Base-by-base conservation (phyloP, 2,113 vertebrate genomes). In the Myotis lucifugus region DNA sequence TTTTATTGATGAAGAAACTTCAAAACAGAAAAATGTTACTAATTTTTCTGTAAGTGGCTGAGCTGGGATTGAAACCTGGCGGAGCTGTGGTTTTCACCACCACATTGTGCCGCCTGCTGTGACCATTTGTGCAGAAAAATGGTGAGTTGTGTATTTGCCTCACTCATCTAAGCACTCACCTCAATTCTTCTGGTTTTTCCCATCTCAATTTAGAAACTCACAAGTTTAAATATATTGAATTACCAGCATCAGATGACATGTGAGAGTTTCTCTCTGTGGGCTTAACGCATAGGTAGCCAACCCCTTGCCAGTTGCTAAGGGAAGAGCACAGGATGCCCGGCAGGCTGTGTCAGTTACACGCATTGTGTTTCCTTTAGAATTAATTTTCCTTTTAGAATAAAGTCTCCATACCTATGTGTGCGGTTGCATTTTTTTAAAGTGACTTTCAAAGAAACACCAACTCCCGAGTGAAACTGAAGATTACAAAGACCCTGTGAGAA, bases 371-470 rank as follows among this genome's bases (percentile, higher is more conserved):
- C 66, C 70, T 94, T 85, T 48, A 70, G 70, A 93, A 91, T 93
- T 78, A 61, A 69, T 84, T 85, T 73, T 61, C 83, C 85, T 88
- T 46, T 46, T 46, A 46, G 46, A 46, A 46, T 46, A 93, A 93
- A 14, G 23, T 84, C 74, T 76, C 93, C 50, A 88, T 85, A 88
- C 19, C 48, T 92, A 90, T 85, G 93, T 93, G 84, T 90, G 87
- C 96, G 59, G 59, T 27, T 85, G 50, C 81, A 78, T 84, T 93
- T 94, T 88, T 81, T 89, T 50, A 56, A 50, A 95, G 88, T 77
- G 52, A 84, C 54, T 85, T 78, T 95, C 81, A 93, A 95, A 94
- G 94, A 95, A 90, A 94, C 74, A 78, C 48, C 69, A 83, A 93
- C 52, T 91, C 32, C 74, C 48, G 46, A 73, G 42, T 73, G 79